phyloP scores from a whole-genome alignment of 2,797 vertebrate genomes.

The Hirundo rustica region DNA sequence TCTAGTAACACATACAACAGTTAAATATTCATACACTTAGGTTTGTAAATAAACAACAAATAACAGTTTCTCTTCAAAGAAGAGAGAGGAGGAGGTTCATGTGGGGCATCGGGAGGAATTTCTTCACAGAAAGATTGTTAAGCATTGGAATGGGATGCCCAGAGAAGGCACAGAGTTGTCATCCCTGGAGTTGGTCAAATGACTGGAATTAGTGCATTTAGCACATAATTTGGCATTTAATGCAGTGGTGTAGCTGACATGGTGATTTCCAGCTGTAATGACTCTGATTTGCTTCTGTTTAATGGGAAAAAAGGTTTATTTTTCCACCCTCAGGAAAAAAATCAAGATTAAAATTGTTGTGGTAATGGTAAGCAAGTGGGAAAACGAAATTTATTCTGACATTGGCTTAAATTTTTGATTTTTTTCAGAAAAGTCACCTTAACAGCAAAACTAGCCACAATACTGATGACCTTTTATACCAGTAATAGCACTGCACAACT shows the following conservation, averaged over 20 bases:
- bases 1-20: neutral
- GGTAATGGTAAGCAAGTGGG: neutral
- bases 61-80: neutral
- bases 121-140: neutral
- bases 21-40: neutral
- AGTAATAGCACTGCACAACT: neutral
- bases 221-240: neutral
- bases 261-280: neutral
- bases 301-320: neutral
- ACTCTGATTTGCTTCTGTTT: neutral
- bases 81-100: neutral
- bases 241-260: neutral
- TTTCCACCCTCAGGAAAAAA: neutral
- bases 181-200: neutral
- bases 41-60: neutral
- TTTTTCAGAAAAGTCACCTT: neutral
- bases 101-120: neutral
- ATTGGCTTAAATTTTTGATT: neutral
- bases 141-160: neutral
- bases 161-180: neutral
- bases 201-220: too few relatives aligned
- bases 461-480: neutral
- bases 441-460: neutral
- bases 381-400: neutral
- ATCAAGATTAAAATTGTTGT: neutral